A percentile compares a stretch with the other conserved stretches of the same genome.
Conservation (phyloP, 2,888 invertebrate genomes). For the Nephrocerus scutellatus region DNA sequence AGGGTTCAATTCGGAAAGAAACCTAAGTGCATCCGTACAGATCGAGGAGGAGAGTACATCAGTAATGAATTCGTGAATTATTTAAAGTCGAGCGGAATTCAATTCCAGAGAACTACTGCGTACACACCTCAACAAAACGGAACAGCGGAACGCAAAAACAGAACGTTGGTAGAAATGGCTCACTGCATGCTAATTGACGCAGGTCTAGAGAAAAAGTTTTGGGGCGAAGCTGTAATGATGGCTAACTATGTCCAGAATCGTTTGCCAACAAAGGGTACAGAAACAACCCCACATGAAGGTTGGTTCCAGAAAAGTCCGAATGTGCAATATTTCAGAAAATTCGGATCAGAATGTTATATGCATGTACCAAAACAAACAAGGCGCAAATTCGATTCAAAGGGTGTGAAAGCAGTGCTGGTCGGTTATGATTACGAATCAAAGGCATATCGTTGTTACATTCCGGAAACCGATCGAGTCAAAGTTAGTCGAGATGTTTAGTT, state of each 20-base stretch:
- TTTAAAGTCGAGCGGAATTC: not conserved
- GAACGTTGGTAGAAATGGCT: slow-evolving; percentile 5
- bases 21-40: slow-evolving; percentile 10
- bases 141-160: slow-evolving; percentile 7
- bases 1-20: slow-evolving; percentile 4
- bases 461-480: too few species aligned
- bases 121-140: slow-evolving; percentile 7
- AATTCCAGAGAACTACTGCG: not conserved
- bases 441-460: too few species aligned
- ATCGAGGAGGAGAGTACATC: slow-evolving; percentile 4
- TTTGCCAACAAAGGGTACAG: slow-evolving; percentile 6
- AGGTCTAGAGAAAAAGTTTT: slow-evolving; percentile 8
- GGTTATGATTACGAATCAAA: slow-evolving; percentile 19
- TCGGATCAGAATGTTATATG: slow-evolving; percentile 11
- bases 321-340: not conserved
- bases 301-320: slow-evolving; percentile 9
- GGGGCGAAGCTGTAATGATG: slow-evolving; percentile 7
- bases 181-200: slow-evolving; percentile 8
- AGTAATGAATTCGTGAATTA: not conserved
- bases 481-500: too few species aligned
- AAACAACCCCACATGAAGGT: slow-evolving; percentile 6
- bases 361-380: slow-evolving; percentile 17
- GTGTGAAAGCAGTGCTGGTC: slow-evolving; percentile 15
- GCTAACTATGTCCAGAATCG: slow-evolving; percentile 11
- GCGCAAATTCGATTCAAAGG: slow-evolving; percentile 16